phyloP scores from a whole-genome alignment of 2,797 vertebrate species.

The Squalus acanthias region DNA sequence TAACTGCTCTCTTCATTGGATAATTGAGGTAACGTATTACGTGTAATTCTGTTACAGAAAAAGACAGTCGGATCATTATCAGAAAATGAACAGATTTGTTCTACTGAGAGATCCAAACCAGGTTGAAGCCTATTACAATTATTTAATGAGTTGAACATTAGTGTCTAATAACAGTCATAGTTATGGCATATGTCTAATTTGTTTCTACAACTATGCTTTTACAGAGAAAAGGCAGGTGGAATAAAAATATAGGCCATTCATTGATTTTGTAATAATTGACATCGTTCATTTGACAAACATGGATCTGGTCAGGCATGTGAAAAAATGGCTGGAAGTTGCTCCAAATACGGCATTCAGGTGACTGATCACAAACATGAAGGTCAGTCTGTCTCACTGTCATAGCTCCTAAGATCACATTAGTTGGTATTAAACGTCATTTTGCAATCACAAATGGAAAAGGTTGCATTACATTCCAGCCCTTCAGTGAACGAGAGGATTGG shows the following conservation, averaged over 20 bases:
- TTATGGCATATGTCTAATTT: background rate
- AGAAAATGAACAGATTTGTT: background rate
- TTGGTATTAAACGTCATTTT: background rate
- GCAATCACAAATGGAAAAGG: background rate
- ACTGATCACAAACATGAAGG: background rate
- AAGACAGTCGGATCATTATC: background rate
- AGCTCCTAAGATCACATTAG: background rate
- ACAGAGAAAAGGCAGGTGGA: background rate
- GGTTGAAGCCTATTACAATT: constrained; percentile 4
- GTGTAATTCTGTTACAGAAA: background rate
- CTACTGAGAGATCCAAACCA: background rate
- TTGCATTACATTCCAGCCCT: background rate
- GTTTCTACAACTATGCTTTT: background rate
- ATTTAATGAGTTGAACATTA: background rate
- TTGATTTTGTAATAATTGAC: background rate
- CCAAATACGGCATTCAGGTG: background rate
- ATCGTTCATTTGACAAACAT: background rate
- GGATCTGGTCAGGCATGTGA: background rate
- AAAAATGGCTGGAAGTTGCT: background rate
- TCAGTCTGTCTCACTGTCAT: background rate
- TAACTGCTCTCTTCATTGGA: background rate
- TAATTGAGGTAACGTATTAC: background rate
- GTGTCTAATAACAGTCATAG: background rate
- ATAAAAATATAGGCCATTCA: background rate
- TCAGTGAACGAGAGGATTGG: background rate